These are phyloP conservation scores for Drosophila lini DNA, from an alignment of 1,140 invertebrate species.

Conservation along the genomic window DNA sequence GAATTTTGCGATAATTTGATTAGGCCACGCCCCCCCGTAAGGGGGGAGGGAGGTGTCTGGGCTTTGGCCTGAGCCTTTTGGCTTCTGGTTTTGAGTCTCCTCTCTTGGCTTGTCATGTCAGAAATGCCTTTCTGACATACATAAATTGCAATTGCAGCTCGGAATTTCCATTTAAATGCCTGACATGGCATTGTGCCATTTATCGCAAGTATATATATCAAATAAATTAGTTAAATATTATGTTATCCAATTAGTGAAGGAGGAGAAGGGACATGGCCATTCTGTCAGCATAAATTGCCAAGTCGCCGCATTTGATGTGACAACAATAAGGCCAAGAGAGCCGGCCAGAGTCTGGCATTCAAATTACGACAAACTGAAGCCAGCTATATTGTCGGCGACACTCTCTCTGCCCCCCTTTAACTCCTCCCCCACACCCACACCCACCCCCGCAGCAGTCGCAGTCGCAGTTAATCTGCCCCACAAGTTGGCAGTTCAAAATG, in stretches of 20 bases:
- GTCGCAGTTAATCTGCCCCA: slow-evolving; percentile 6
- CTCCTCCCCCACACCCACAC: not conserved
- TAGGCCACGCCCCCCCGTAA: slow-evolving; percentile 48
- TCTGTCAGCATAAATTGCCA: slow-evolving; percentile 76
- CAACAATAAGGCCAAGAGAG: slow-evolving; percentile 63
- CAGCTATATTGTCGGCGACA: slow-evolving; percentile 66
- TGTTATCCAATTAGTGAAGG: slow-evolving; percentile 67
- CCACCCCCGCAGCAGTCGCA: not conserved
- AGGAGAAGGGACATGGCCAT: slow-evolving; percentile 15
- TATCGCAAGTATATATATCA: slow-evolving; percentile 59
- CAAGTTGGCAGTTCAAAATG: slow-evolving; percentile 69
- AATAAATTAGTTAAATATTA: slow-evolving; percentile 82
- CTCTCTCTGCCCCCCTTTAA: slow-evolving; percentile 3
- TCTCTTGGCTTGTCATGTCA: slow-evolving; percentile 23
- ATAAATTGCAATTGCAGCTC: slow-evolving; percentile 60
- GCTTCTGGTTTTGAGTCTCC: slow-evolving; percentile 4
- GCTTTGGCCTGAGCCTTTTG: not conserved
- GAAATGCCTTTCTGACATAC: slow-evolving; percentile 61
- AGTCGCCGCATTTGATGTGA: slow-evolving; percentile 68
- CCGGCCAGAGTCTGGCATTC: slow-evolving; percentile 48
- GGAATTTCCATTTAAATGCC: slow-evolving; percentile 73
- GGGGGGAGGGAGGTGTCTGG: not conserved
- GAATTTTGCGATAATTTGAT: slow-evolving; percentile 67
- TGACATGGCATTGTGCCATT: slow-evolving; percentile 53
- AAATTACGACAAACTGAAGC: slow-evolving; percentile 66